Evolutionary conservation across 92 coral and sea anemone genomes (phyloP).

Genomic region (Palythoa grandis): DNA sequence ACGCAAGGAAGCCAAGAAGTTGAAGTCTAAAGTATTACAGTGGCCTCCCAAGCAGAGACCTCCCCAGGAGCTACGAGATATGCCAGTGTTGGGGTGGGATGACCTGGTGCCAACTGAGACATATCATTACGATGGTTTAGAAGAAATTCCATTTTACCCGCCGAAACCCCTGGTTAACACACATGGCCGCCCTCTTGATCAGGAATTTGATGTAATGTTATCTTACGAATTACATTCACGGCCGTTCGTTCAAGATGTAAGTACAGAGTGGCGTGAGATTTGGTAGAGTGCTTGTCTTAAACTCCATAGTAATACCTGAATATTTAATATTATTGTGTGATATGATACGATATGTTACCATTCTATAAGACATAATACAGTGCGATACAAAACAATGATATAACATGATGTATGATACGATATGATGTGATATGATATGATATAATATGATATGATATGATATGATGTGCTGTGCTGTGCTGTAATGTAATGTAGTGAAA

Average conservation of each 20-base stretch:
- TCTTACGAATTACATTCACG: conserved; percentile 31
- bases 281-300: not conserved
- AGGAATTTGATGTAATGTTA: conserved; percentile 40
- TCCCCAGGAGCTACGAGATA: not conserved
- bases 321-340: too few species aligned
- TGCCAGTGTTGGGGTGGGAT: conserved; percentile 38
- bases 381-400: too few species aligned
- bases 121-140: not conserved
- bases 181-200: conserved; percentile 29
- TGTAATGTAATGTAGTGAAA: too few species aligned
- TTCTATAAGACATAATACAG: too few species aligned
- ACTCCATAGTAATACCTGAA: not conserved
- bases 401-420: too few species aligned
- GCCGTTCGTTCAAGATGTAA: conserved; percentile 44
- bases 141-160: conserved; percentile 1
- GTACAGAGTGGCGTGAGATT: not conserved
- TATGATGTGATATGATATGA: too few species aligned
- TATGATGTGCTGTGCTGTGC: too few species aligned
- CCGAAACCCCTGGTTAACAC: conserved; percentile 22
- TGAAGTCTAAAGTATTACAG: conserved; percentile 1
- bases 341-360: too few species aligned
- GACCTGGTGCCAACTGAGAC: conserved; percentile 20
- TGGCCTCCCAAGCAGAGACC: conserved; percentile 32
- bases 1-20: conserved; percentile 3
- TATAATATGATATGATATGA: too few species aligned